Evolutionary conservation across 1,140 invertebrate genomes (phyloP).

Genomic region (Meloidogyne chitwoodi): DNA sequence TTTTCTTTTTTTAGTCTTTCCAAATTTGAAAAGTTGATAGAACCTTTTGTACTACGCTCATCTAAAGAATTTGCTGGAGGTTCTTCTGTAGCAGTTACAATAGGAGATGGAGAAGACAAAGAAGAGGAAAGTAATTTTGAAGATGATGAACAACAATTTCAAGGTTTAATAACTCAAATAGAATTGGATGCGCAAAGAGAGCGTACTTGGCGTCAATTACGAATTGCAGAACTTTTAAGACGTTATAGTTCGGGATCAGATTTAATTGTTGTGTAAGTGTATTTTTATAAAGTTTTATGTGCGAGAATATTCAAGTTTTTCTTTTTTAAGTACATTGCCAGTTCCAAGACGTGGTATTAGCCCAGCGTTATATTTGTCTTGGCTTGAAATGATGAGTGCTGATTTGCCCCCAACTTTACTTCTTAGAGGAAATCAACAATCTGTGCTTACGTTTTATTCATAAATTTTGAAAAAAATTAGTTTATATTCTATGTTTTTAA

Average conservation of each 20-base stretch:
- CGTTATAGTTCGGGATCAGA: conserved; percentile 54
- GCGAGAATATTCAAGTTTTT: background rate
- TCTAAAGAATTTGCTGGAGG: background rate
- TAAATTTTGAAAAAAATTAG: conserved; percentile 46
- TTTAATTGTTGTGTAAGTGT: conserved; percentile 56
- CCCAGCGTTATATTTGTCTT: conserved; percentile 64
- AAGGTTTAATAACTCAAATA: conserved; percentile 52
- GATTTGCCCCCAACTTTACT: conserved; percentile 64
- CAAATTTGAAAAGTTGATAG: conserved; percentile 42
- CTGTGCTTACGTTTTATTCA: conserved; percentile 65
- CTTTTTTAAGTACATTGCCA: conserved; percentile 55
- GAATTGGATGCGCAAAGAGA: conserved; percentile 53
- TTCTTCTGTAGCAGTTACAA: conserved; percentile 1
- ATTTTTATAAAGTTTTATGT: background rate
- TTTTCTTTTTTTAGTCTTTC: conserved; percentile 28
- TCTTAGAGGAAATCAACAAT: conserved; percentile 64
- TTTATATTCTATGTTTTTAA: no score
- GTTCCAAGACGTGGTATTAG: conserved; percentile 63
- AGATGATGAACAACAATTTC: background rate
- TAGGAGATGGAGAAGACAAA: background rate
- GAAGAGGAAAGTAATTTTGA: background rate
- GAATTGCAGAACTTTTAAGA: conserved; percentile 48
- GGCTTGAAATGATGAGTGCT: conserved; percentile 63
- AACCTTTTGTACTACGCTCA: conserved; percentile 34
- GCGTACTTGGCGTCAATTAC: conserved; percentile 52